Evolutionary conservation across 2,888 invertebrate genomes (phyloP), one percentile per base, ranked within the genome.

Genomic region (Aspidiotus rigidus): DNA sequence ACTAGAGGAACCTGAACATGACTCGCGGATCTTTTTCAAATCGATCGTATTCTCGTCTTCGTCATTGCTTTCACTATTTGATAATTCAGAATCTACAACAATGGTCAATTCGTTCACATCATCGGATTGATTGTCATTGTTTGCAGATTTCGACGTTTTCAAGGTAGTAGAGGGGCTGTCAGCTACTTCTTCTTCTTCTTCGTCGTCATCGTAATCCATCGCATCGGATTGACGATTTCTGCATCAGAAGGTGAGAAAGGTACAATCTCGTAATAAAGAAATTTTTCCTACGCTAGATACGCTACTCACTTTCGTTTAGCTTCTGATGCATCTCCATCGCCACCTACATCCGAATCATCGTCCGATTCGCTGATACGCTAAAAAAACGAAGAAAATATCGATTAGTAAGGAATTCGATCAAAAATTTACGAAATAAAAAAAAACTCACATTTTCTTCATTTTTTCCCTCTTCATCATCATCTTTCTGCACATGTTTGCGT

Each of bases 11-110:
- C 49, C 49, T 11, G n/a, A 49, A 49, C 49, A 41, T 1, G 66
- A 9, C 2, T 57, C 7, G 0, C 17, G 9, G 11, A 53, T 53
- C 49, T 49, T 49, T n/a, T 49, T 11, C 49, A 49, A n/a, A 13
- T 49, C 49, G 3, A 41, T 76, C 73, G 28, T 28, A 76, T 10
- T 16, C 55, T 74, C 75, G 60, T 78, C 79, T 17, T 72, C 76
- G 15, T 11, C 40, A 15, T 49, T 41, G n/a, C 10, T 42, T 11
- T 15, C 16, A 9, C 28, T 53, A 59, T 49, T 49, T 41, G 3
- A 28, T 28, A 28, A 28, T 28, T 28, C 28, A 28, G 28, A 28
- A 28, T 28, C 28, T 28, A 28, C 28, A 1, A 28, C 28, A 5
- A 28, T 28, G 28, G 28, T 28, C 5, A 28, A 28, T 28, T 28